Evolutionary conservation across 1,140 invertebrate genomes (phyloP).

Genomic region (Panagrolaimus sp.): DNA sequence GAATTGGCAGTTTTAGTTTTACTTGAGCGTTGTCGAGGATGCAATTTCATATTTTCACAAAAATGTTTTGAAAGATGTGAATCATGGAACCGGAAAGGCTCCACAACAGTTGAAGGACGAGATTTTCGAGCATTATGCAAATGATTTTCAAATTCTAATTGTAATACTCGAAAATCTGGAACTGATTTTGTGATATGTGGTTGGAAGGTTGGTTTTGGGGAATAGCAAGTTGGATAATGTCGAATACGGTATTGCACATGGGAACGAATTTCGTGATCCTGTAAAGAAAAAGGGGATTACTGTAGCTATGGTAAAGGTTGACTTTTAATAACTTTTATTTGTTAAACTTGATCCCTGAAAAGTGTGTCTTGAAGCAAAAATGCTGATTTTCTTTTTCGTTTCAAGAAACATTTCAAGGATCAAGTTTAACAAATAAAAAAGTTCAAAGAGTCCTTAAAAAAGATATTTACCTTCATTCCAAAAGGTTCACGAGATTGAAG

Average conservation of each 20-base stretch:
- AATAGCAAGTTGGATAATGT: background rate
- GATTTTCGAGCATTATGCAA: background rate
- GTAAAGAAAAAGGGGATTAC: background rate
- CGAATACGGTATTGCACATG: constrained; percentile 3
- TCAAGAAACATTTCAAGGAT: no score
- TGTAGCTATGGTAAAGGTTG: no score
- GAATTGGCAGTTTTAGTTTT: no score
- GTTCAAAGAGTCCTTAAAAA: no score
- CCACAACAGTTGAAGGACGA: background rate
- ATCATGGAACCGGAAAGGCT: background rate
- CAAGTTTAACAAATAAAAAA: no score
- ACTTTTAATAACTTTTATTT: no score
- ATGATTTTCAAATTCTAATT: background rate
- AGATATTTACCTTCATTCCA: constrained; percentile 5
- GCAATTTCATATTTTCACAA: constrained; percentile 2
- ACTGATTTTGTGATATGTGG: constrained; percentile 1
- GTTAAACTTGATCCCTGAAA: no score
- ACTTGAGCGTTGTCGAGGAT: background rate
- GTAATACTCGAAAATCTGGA: constrained; percentile 2
- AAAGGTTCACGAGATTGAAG: background rate
- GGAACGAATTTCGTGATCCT: constrained; percentile 5
- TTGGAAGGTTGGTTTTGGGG: background rate
- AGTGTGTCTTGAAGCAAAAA: no score
- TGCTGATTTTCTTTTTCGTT: no score
- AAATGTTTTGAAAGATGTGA: background rate